Conservation (phyloP, 1,140 invertebrate genomes). For the Drosophila baimaii region DNA sequence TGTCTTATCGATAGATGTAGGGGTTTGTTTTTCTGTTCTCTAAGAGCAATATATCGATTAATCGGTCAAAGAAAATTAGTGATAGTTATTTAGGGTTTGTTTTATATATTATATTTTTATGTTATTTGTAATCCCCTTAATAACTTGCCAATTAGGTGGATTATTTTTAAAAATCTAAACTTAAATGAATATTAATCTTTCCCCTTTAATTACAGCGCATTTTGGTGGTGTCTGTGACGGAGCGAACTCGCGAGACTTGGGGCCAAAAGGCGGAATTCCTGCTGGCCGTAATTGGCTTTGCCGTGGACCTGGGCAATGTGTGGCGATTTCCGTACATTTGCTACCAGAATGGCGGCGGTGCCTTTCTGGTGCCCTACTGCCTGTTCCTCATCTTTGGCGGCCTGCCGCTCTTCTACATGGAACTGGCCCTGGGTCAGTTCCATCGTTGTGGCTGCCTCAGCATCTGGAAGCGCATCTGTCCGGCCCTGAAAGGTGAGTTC, state of each 20-base stretch:
- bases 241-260: constrained; percentile 89
- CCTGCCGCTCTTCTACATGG: constrained; percentile 97
- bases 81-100: too few relatives aligned
- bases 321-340: constrained; percentile 93
- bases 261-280: constrained; percentile 95
- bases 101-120: too few relatives aligned
- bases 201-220: constrained; percentile 82
- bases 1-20: background rate
- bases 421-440: constrained; percentile 96
- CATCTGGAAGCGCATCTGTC: constrained; percentile 98
- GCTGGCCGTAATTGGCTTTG: constrained; percentile 93
- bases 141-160: too few relatives aligned
- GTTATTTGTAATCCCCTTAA: too few relatives aligned
- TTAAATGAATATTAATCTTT: too few relatives aligned
- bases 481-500: constrained; percentile 95
- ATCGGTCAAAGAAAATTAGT: too few relatives aligned
- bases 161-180: too few relatives aligned
- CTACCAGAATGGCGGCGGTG: constrained; percentile 93
- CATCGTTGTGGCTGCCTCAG: constrained; percentile 95
- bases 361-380: constrained; percentile 97
- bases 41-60: background rate
- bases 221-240: constrained; percentile 87
- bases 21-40: too few relatives aligned
- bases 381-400: constrained; percentile 96
- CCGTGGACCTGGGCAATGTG: constrained; percentile 93